Evolutionary conservation across 1,140 invertebrate species (phyloP), one percentile per base, ranked within the genome.

Genomic region (Scylla paramamosain): DNA sequence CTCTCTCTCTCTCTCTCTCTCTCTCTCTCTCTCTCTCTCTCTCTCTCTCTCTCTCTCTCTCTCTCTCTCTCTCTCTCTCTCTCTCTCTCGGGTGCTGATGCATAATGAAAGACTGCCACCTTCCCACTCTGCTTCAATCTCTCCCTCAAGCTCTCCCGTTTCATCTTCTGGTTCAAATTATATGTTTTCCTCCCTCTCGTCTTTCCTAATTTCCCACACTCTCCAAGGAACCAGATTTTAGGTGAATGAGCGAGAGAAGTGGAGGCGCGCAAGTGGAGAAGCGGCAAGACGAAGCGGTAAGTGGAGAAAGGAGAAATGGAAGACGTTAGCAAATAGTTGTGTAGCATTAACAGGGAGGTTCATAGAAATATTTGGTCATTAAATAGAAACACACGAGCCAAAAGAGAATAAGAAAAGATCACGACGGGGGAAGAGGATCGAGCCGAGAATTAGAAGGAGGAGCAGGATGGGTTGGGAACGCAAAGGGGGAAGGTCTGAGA

Each of bases 171-270:
- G 67, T 77, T 77, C 67, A 77, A 77, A 77, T 77, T 77, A 77
- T 77, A n/a, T 77, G 67, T 77, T 77, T 77, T 77, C 52, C 67
- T 77, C 67, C 67, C 67, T 77, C 67, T 77, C 67, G 67, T 77
- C 20, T 77, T 77, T 77, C 67, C 67, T n/a, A 77, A 77, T 77
- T 77, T 77, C 20, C 67, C 67, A n/a, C 52, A 59, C 67, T 77
- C 67, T 77, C 67, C 67, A n/a, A 77, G 67, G 67, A 77, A n/a
- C n/a, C 67, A n/a, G 67, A 77, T 77, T 77, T 77, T 77, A 77
- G 67, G 1, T 7, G 67, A 77, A n/a, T 77, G 67, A 77, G 20
- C 25, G 67, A 77, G 67, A 59, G 52, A 59, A 59, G 52, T 59
- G 52, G 52, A 59, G 52, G 2, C 2, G 10, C 10, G 52, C 52